Evolutionary conservation across 2,113 vertebrate genomes (phyloP).

Genomic region (Rafetus swinhoei): DNA sequence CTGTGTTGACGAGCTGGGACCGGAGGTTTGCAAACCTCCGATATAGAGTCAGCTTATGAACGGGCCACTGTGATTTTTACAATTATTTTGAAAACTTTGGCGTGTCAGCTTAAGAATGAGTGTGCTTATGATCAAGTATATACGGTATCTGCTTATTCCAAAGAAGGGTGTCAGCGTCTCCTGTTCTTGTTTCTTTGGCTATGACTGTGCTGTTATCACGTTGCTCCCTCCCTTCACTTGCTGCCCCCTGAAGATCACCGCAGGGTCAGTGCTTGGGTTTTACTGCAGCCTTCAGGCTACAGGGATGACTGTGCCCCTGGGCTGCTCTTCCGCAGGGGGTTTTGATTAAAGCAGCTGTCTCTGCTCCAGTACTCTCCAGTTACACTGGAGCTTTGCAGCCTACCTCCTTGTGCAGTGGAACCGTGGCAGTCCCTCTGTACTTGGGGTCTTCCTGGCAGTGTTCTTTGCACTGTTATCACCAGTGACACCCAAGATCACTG

Average conservation of each 20-base stretch:
- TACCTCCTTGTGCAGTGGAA: background rate
- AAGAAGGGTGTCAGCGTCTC: background rate
- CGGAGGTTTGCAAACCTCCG: too few relatives aligned
- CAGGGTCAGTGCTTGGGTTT: background rate
- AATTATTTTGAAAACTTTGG: too few relatives aligned
- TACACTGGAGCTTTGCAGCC: background rate
- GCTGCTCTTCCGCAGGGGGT: background rate
- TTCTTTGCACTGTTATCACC: background rate
- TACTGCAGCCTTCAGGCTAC: background rate
- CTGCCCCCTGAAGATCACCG: background rate
- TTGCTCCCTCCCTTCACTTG: background rate
- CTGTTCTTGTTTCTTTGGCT: background rate
- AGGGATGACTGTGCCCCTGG: background rate
- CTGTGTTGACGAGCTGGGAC: too few relatives aligned
- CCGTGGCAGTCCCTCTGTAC: background rate
- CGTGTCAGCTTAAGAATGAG: too few relatives aligned
- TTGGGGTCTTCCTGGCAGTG: background rate
- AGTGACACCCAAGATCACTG: background rate
- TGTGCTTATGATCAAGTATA: too few relatives aligned
- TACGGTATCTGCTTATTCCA: background rate
- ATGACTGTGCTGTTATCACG: background rate
- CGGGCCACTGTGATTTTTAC: too few relatives aligned
- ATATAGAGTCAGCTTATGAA: too few relatives aligned
- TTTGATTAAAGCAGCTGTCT: background rate
- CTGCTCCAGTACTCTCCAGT: background rate